Conservation (phyloP, 2,113 vertebrate genomes). For the Varanus komodoensis region DNA sequence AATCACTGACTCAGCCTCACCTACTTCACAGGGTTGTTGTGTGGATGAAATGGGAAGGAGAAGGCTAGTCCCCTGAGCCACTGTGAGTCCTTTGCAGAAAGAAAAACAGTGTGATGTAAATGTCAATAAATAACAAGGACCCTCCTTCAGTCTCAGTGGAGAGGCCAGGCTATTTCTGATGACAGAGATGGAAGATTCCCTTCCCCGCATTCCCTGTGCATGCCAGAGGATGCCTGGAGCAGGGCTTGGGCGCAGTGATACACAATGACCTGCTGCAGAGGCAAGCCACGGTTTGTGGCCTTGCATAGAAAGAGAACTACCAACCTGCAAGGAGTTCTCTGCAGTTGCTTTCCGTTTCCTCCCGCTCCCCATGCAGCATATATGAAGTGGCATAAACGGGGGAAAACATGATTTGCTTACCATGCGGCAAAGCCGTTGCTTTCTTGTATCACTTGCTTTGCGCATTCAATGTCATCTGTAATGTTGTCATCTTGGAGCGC, state of each 20-base stretch:
- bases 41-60: no score
- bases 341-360: not conserved
- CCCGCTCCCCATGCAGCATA: not conserved
- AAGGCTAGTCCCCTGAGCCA: no score
- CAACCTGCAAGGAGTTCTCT: not conserved
- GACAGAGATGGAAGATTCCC: not conserved
- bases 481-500: slow-evolving; percentile 1
- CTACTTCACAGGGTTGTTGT: no score
- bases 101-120: no score
- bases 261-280: not conserved
- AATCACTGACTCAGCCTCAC: no score
- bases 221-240: not conserved
- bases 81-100: no score
- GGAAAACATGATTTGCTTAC: slow-evolving; percentile 1
- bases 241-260: not conserved
- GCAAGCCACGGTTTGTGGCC: not conserved
- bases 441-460: not conserved
- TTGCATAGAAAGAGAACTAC: not conserved
- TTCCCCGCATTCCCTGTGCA: not conserved
- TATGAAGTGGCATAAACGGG: not conserved
- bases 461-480: slow-evolving; percentile 23
- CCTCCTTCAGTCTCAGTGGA: not conserved
- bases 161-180: not conserved
- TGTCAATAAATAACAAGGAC: not conserved
- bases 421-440: slow-evolving; percentile 1